Base-by-base conservation (phyloP, 2,113 vertebrate genomes). In the Oryzias woworae region DNA sequence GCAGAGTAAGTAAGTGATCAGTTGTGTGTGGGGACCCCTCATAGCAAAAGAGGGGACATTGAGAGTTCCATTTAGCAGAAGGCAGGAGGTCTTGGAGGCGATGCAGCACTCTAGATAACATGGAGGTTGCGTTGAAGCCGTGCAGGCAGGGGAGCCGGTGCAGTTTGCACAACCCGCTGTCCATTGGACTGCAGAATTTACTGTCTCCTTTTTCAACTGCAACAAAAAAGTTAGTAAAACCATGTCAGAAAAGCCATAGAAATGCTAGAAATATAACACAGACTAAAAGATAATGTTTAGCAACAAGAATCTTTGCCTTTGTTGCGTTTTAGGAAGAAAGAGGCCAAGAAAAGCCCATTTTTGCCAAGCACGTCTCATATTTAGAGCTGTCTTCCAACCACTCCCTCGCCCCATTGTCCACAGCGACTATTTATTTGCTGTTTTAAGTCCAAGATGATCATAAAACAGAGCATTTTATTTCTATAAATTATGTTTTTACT, bases 71-170 rank as follows among this genome's bases (percentile, higher is more conserved):
- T 93, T 91, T 71, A 94, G 69, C 57, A 74, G 81, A 14, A 95
- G 90, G 57, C 94, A 95, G 69, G 92, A 94, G 5, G 66, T 70
- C 0, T 17, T 47, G 0, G 60, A 87, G 2, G 92, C 90, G 0
- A 71, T 86, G 75, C 93, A 95, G 88, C 92, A 93, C 71, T 95
- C 94, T 22, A 92, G 88, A 46, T 78, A 75, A 61, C 93, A 94
- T n/a, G 81, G 62, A 16, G 73, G 60, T 12, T 46, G 13, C 4
- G 70, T 45, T 1, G 75, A 28, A 0, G 16, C 0, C 0, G 58
- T 23, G 58, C 93, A 94, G 6, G 69, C 52, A 0, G 77, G 71
- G 50, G 79, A 0, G 7, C 7, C 44, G 4, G 81, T 82, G 61
- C 92, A 95, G 71, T 85, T 83, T 15, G 87, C 87, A 7, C 92